phyloP scores from a whole-genome alignment of 2,888 invertebrate genomes.

The Pandemis corylana region DNA sequence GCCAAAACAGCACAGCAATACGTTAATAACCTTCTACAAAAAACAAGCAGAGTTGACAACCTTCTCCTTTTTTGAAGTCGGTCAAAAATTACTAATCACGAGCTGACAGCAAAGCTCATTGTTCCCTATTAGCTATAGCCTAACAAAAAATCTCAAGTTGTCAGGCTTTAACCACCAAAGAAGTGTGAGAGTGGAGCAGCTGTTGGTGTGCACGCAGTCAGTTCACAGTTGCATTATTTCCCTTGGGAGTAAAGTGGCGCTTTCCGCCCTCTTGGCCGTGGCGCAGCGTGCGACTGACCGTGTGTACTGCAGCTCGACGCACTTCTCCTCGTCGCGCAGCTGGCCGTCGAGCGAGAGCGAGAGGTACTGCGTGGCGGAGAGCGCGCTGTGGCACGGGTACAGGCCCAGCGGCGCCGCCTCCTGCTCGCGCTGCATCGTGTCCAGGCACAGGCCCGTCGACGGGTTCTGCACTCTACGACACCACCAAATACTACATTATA shows the following conservation, averaged over 20 bases:
- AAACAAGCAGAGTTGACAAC: too few relatives aligned
- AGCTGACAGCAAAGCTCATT: too few relatives aligned
- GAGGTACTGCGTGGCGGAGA: constrained; percentile 90
- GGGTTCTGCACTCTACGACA: constrained; percentile 81
- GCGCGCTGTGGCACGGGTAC: constrained; percentile 89
- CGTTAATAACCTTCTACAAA: too few relatives aligned
- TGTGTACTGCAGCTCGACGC: constrained; percentile 86
- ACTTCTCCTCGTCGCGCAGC: constrained; percentile 90
- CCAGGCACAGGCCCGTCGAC: constrained; percentile 88
- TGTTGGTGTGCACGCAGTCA: too few relatives aligned
- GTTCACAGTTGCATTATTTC: too few relatives aligned
- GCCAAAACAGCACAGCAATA: not conserved
- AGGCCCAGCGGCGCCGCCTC: constrained; percentile 89
- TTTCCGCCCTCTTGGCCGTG: constrained; percentile 65
- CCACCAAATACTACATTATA: not conserved
- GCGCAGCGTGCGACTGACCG: constrained; percentile 66
- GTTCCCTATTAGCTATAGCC: too few relatives aligned
- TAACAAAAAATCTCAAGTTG: too few relatives aligned
- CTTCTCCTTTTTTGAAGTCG: too few relatives aligned
- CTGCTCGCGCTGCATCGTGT: constrained; percentile 90
- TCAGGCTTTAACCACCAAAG: too few relatives aligned
- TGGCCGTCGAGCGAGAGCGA: constrained; percentile 89
- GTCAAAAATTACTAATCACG: too few relatives aligned
- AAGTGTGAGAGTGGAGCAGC: too few relatives aligned
- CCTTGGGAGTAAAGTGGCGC: too few relatives aligned